phyloP scores from a whole-genome alignment of 2,888 invertebrate genomes.

The Clostera curtula region DNA sequence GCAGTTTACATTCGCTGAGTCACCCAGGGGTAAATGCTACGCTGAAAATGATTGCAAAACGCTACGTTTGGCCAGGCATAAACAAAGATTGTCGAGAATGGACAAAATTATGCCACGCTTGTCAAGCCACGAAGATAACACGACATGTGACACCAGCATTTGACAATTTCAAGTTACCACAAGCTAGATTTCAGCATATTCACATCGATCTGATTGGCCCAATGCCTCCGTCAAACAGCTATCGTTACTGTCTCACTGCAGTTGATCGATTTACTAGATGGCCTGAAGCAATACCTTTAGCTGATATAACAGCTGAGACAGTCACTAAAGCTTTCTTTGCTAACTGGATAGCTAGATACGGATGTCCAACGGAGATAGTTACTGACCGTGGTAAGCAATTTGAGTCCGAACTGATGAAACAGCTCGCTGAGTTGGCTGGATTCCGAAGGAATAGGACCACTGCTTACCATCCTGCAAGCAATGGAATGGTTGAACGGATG shows the following conservation, averaged over 20 bases:
- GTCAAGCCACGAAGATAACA: background rate
- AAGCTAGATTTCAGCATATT: slow-evolving; percentile 13
- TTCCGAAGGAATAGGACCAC: slow-evolving; percentile 7
- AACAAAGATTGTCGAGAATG: background rate
- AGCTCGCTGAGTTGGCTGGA: slow-evolving; percentile 3
- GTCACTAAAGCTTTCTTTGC: slow-evolving; percentile 9
- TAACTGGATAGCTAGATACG: slow-evolving; percentile 19
- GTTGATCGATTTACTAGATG: slow-evolving; percentile 24
- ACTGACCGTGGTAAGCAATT: slow-evolving; percentile 20
- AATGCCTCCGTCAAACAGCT: slow-evolving; percentile 6
- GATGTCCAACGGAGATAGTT: slow-evolving; percentile 9
- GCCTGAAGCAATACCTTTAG: slow-evolving; percentile 19
- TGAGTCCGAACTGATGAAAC: slow-evolving; percentile 13
- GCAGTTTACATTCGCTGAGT: background rate
- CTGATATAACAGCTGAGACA: slow-evolving; percentile 10
- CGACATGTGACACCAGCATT: background rate
- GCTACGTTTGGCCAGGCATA: background rate
- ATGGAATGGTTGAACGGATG: slow-evolving; percentile 24
- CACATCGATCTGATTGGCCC: slow-evolving; percentile 44
- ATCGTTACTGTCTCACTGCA: slow-evolving; percentile 19
- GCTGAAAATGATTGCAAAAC: background rate
- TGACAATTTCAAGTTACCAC: background rate
- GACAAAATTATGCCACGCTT: background rate
- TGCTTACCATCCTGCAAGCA: slow-evolving; percentile 17
- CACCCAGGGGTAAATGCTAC: background rate